Evolutionary conservation across 1,140 invertebrate species (phyloP).

Genomic region (Stegodyphus mimosarum): DNA sequence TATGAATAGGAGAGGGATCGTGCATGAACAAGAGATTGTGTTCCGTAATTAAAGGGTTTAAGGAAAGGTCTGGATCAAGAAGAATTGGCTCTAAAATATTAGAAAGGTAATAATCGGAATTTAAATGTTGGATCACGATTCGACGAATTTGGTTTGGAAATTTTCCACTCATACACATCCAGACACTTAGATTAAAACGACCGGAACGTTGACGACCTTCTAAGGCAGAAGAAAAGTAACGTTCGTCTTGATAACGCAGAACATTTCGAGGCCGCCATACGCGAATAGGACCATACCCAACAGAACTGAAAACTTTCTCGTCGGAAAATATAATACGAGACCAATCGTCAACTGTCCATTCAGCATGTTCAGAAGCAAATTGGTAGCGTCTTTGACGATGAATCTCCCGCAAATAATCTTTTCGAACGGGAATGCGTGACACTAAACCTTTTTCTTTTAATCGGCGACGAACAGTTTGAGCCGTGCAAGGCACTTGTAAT

Average conservation of each 20-base stretch:
- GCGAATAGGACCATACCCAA: not conserved
- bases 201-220: no score
- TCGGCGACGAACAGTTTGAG: not conserved
- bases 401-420: not conserved
- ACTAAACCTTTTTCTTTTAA: slow-evolving; percentile 3
- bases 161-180: not conserved
- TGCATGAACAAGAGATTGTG: slow-evolving; percentile 14
- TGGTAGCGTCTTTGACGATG: not conserved
- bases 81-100: not conserved
- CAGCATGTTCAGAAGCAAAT: not conserved
- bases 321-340: slow-evolving; percentile 10
- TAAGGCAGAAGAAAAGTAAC: not conserved
- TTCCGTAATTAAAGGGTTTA: not conserved
- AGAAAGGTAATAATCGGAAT: slow-evolving; percentile 1
- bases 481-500: not conserved
- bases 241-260: not conserved
- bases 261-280: not conserved
- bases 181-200: slow-evolving; percentile 11
- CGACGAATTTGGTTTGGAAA: not conserved
- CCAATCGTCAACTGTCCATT: slow-evolving; percentile 3
- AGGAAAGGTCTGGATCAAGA: not conserved
- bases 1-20: slow-evolving; percentile 32
- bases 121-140: not conserved
- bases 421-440: not conserved
- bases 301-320: slow-evolving; percentile 15